These are phyloP conservation scores for Umimayanthus kanabou DNA, from an alignment of 92 coral and sea anemone genomes.

Conservation along the genomic window DNA sequence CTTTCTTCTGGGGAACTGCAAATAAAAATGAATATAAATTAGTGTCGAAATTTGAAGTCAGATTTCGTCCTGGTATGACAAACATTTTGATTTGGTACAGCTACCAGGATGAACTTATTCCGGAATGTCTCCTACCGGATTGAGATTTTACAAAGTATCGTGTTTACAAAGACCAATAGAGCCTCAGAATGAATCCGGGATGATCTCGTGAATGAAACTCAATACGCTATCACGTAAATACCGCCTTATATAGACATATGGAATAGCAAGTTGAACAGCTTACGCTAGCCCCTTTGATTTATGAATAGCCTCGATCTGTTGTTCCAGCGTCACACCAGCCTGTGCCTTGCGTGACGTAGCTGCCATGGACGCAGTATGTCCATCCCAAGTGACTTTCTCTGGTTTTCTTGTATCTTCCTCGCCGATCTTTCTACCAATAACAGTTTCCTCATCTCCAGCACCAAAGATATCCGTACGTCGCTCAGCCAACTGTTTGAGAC, in stretches of 20 bases:
- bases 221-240: background rate
- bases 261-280: constrained; percentile 41
- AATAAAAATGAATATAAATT: no score
- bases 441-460: constrained; percentile 98
- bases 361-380: constrained; percentile 96
- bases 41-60: no score
- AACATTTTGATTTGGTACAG: no score
- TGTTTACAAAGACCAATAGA: no score
- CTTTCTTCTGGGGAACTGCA: no score
- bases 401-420: constrained; percentile 94
- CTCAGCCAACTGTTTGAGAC: constrained; percentile 94
- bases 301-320: constrained; percentile 98
- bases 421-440: constrained; percentile 95
- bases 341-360: constrained; percentile 98
- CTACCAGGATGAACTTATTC: no score
- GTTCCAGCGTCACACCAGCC: constrained; percentile 94
- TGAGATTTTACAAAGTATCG: no score
- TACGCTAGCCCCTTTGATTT: constrained; percentile 96
- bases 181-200: no score
- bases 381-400: constrained; percentile 99
- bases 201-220: background rate
- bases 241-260: background rate
- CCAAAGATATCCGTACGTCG: constrained; percentile 99
- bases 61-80: no score
- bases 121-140: no score